Conservation (phyloP, 2,888 invertebrate species). For the Hydriomena furcata region DNA sequence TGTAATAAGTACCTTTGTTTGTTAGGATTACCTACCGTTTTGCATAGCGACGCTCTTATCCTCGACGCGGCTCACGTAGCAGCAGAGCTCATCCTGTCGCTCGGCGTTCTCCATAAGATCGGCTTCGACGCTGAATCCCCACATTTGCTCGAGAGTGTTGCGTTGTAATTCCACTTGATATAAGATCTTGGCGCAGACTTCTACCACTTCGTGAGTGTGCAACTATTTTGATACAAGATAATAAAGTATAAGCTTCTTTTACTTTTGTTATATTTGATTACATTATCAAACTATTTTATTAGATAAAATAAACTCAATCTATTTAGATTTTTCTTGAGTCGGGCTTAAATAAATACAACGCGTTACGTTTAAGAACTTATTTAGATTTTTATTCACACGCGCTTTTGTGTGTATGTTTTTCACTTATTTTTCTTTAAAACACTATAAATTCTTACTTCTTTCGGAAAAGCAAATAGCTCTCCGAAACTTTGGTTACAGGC, state of each 20-base stretch:
- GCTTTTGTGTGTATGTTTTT: neutral
- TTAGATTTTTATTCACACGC: no score
- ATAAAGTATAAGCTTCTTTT: no score
- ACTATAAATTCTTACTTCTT: slow-evolving; percentile 7
- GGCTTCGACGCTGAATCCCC: slow-evolving; percentile 99
- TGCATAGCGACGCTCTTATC: slow-evolving; percentile 98
- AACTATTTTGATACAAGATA: slow-evolving; percentile 81
- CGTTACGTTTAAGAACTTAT: no score
- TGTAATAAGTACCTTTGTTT: slow-evolving; percentile 21
- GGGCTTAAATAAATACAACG: no score
- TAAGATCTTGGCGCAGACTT: slow-evolving; percentile 97
- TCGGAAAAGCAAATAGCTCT: neutral
- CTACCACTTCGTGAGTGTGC: slow-evolving; percentile 96
- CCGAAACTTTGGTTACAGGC: slow-evolving; percentile 5
- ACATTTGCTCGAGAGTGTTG: slow-evolving; percentile 96
- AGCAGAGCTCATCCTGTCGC: slow-evolving; percentile 97
- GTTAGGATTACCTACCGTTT: slow-evolving; percentile 87
- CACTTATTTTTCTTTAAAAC: neutral
- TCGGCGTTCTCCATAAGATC: slow-evolving; percentile 98
- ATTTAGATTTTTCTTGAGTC: no score
- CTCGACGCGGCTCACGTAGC: slow-evolving; percentile 97
- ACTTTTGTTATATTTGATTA: no score
- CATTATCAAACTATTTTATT: no score
- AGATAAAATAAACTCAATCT: no score
- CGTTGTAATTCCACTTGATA: slow-evolving; percentile 98